phyloP scores from a whole-genome alignment of 1,140 invertebrate genomes.

The Helicorthomorpha holstii region DNA sequence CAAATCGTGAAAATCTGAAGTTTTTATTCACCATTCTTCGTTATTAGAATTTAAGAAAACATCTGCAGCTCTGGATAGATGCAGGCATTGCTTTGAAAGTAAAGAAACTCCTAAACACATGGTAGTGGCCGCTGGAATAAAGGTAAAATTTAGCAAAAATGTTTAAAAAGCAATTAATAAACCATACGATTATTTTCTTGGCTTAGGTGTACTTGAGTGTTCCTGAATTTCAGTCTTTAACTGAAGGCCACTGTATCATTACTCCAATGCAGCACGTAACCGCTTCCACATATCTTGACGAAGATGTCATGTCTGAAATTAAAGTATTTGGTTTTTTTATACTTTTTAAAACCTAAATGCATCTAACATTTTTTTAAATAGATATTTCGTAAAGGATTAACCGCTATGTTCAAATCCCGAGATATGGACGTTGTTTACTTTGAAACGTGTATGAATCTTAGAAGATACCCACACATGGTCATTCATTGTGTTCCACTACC shows the following conservation, averaged over 20 bases:
- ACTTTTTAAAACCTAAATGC: conserved; percentile 13
- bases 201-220: conserved; percentile 51
- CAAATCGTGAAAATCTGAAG: not conserved
- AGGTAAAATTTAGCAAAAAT: conserved; percentile 29
- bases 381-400: conserved; percentile 52
- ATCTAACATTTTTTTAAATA: no score
- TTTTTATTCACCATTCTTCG: conserved; percentile 5
- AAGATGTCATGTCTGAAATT: conserved; percentile 83
- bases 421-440: conserved; percentile 76
- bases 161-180: conserved; percentile 1
- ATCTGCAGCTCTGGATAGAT: conserved; percentile 53
- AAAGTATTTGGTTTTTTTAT: conserved; percentile 32
- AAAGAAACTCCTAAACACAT: conserved; percentile 65
- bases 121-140: conserved; percentile 60
- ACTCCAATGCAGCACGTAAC: conserved; percentile 61
- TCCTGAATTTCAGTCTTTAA: conserved; percentile 57
- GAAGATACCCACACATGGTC: conserved; percentile 62
- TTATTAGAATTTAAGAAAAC: conserved; percentile 45
- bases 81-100: conserved; percentile 64
- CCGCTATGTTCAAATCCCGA: conserved; percentile 47
- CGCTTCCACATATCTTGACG: conserved; percentile 64
- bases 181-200: not conserved
- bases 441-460: conserved; percentile 60
- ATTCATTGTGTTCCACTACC: conserved; percentile 78
- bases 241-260: conserved; percentile 74